Evolutionary conservation across 2,797 vertebrate species (phyloP), one percentile per base, ranked within the genome.

Genomic region (Gymnothorax reevesii): DNA sequence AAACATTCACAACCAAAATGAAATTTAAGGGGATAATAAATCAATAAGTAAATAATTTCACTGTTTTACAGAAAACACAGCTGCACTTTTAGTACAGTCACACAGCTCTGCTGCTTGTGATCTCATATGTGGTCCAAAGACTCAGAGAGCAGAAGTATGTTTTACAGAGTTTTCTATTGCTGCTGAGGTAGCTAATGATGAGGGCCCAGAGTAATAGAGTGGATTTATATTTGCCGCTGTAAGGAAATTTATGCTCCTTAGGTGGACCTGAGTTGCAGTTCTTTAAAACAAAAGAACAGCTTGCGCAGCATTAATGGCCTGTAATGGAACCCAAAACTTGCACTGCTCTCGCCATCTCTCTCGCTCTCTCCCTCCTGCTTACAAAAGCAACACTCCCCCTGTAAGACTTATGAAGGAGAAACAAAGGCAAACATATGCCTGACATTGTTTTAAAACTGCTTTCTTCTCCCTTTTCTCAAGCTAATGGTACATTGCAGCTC

Each of bases 1-100:
- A 90, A 90, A 90, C 84, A 91, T 90, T 88, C 82, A 87, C 55
- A 10, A n/a, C 13, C 87, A 20, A 90, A 91, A 91, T 69, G 84
- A 79, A 86, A 73, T 88, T 88, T 25, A 82, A 62, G 87, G 77
- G 27, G 17, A 69, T 73, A 83, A 33, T 0, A 77, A 79, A 52
- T 6, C 7, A 79, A 79, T 52, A 79, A 25, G n/a, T 17, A 55
- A 54, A 80, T 54, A 80, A n/a, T 42, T 42, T 2, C 2, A 42
- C 33, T 42, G 33, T 42, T 2, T 42, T 42, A 42, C 33, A 42
- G 33, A 2, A 42, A 42, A 42, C 33, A 42, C 33, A 42, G 33
- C 33, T 42, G 33, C 33, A 2, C 33, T 42, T 2, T 42, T 42
- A 7, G 49, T 80, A 80, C n/a, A 20, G 25, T 33, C 20, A 9